A percentile compares a stretch with the other conserved stretches of the same genome.
phyloP scores from a whole-genome alignment of 2,113 vertebrate species.

The Aspiorhynchus laticeps region DNA sequence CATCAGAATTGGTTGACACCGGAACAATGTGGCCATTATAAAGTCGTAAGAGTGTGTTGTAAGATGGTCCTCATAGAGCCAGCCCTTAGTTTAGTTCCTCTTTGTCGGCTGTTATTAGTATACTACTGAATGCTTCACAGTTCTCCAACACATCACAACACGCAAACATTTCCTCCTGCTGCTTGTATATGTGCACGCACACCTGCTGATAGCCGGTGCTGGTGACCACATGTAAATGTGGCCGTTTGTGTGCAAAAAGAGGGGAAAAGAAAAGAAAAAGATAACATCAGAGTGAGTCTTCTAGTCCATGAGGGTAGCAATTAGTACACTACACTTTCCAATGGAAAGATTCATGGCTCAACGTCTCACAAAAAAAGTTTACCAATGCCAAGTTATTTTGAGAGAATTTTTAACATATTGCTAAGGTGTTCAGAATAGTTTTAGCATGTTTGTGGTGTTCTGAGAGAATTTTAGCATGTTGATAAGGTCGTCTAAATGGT shows the following conservation, averaged over 20 bases:
- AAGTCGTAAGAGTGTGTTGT: conserved; percentile 27
- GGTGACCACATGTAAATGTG: conserved; percentile 41
- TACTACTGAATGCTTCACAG: conserved; percentile 17
- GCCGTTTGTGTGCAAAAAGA: conserved; percentile 19
- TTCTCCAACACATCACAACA: conserved; percentile 34
- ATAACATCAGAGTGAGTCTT: conserved; percentile 14
- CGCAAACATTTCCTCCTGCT: conserved; percentile 31
- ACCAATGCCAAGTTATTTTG: background rate
- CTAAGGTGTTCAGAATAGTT: background rate
- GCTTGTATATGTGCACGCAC: conserved; percentile 30
- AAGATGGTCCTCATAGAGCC: conserved; percentile 24
- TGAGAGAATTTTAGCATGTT: background rate
- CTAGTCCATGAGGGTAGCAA: background rate
- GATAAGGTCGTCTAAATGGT: background rate
- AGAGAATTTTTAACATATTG: background rate
- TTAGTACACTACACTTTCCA: conserved; percentile 24
- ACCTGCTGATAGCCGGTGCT: conserved; percentile 30
- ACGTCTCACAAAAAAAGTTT: background rate
- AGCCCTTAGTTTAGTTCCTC: conserved; percentile 27
- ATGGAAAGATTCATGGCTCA: background rate
- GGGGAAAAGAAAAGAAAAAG: conserved; percentile 12
- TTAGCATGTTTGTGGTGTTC: background rate
- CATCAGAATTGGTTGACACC: conserved; percentile 1
- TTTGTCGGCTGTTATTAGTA: conserved; percentile 13
- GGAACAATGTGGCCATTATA: conserved; percentile 33